Evolutionary conservation across 2,888 invertebrate species (phyloP).

Genomic region (Archips xylosteana): DNA sequence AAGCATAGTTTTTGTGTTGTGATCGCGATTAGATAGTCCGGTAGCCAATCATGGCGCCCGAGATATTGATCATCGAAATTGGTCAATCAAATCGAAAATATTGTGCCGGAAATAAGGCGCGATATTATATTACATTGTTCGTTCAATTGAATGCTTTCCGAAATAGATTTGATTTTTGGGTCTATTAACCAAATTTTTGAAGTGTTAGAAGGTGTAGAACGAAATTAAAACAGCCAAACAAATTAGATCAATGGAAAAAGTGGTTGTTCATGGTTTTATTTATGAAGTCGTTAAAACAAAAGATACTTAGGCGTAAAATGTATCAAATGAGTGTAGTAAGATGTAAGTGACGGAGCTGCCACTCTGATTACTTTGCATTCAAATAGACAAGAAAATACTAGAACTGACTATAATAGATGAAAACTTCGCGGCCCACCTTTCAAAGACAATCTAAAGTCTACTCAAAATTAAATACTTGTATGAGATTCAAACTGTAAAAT

Average conservation of each 20-base stretch:
- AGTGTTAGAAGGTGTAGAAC: constrained; percentile 8
- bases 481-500: no score
- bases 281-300: constrained; percentile 14
- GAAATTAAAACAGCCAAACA: not conserved
- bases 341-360: constrained; percentile 49
- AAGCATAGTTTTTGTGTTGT: constrained; percentile 58
- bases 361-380: constrained; percentile 65
- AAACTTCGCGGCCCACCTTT: not conserved
- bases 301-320: constrained; percentile 14
- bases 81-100: constrained; percentile 83
- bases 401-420: not conserved
- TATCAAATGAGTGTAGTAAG: constrained; percentile 39
- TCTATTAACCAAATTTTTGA: not conserved
- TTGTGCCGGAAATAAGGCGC: constrained; percentile 83
- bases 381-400: constrained; percentile 55
- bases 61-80: constrained; percentile 83
- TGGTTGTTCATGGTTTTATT: not conserved
- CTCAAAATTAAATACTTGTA: no score
- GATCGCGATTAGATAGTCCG: constrained; percentile 59
- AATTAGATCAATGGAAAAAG: not conserved
- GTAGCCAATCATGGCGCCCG: constrained; percentile 82
- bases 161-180: constrained; percentile 53
- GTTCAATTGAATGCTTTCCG: constrained; percentile 71
- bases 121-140: constrained; percentile 72
- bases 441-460: no score